Conservation (phyloP, 2,797 vertebrate species). For the Buceros bicornis region DNA sequence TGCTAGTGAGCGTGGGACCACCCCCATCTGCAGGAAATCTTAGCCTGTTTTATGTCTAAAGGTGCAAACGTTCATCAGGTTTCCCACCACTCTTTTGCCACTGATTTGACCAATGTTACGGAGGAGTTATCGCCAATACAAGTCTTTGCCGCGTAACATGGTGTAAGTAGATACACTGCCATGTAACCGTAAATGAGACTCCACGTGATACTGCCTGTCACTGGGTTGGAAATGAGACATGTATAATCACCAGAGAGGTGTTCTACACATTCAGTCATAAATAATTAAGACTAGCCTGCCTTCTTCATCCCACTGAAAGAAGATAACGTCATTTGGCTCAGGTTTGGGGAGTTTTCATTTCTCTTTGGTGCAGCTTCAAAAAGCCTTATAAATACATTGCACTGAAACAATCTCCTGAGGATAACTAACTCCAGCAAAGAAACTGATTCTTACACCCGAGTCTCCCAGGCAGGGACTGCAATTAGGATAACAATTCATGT, state of each 20-base stretch:
- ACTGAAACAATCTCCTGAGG: slow-evolving; percentile 33
- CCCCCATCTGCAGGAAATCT: background rate
- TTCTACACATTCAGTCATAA: slow-evolving; percentile 37
- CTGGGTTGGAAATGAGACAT: background rate
- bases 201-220: background rate
- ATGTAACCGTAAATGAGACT: background rate
- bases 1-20: background rate
- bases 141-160: background rate
- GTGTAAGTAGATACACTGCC: background rate
- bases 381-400: slow-evolving; percentile 43
- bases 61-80: accelerated
- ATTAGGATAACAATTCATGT: slow-evolving; percentile 9
- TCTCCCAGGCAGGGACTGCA: background rate
- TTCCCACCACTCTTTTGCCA: background rate
- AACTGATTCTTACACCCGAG: background rate
- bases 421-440: slow-evolving; percentile 24
- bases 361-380: slow-evolving; percentile 30
- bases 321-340: slow-evolving; percentile 45
- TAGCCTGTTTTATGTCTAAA: background rate
- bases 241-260: background rate
- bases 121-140: background rate
- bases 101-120: accelerated
- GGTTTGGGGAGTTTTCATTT: slow-evolving; percentile 14
- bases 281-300: slow-evolving; percentile 62
- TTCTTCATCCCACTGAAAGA: background rate